Percentiles rank a stretch among this genome's conserved stretches.
Conservation (phyloP, 1,140 invertebrate species). For the Nylanderia fulva region DNA sequence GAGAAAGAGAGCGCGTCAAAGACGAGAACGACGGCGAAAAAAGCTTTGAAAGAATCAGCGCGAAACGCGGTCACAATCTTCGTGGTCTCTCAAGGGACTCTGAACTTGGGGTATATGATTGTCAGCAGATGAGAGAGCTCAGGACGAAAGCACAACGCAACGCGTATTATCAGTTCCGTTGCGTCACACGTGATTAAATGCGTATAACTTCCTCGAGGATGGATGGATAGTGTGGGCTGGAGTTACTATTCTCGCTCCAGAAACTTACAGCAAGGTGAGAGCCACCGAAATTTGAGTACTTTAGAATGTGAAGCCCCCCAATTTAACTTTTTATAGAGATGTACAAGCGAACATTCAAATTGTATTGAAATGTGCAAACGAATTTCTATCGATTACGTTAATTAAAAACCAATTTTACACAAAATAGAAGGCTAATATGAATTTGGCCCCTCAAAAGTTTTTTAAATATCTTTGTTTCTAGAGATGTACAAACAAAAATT, state of each 20-base stretch:
- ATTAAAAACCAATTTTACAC: too few species aligned
- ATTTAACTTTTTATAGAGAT: too few species aligned
- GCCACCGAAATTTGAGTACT: too few species aligned
- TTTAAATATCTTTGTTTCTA: too few species aligned
- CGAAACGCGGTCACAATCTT: constrained; percentile 53
- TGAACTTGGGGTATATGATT: background rate
- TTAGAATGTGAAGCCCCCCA: too few species aligned
- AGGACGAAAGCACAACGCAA: background rate
- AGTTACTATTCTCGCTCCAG: constrained; percentile 9
- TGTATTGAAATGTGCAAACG: too few species aligned
- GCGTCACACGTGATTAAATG: constrained; percentile 36
- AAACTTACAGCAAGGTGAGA: constrained; percentile 1
- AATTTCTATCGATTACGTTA: too few species aligned
- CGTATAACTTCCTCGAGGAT: constrained; percentile 30
- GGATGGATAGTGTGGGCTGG: background rate
- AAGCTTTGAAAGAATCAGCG: constrained; percentile 47
- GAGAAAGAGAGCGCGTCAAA: constrained; percentile 50
- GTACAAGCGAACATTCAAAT: too few species aligned
- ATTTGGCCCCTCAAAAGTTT: too few species aligned
- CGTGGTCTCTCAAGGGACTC: constrained; percentile 1
- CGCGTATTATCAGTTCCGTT: constrained; percentile 29
- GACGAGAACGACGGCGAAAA: constrained; percentile 37
- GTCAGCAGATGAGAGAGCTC: background rate
- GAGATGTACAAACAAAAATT: too few species aligned
- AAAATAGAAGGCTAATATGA: too few species aligned